These are phyloP conservation scores for Manis pentadactyla DNA, from an alignment of 2,797 vertebrate species.

Conservation along the genomic window DNA sequence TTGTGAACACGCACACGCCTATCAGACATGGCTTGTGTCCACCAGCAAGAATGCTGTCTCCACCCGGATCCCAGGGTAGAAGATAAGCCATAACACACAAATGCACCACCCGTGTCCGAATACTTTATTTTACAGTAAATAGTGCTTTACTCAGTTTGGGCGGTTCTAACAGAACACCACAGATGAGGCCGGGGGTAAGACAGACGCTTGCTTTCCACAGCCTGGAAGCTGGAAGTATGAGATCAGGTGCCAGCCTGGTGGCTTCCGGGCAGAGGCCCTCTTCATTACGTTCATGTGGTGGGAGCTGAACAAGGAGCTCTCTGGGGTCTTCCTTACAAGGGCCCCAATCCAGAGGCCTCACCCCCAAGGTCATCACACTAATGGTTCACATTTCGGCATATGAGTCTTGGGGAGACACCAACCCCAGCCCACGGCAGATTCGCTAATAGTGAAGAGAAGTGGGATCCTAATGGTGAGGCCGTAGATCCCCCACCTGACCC, in stretches of 20 bases:
- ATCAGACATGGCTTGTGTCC: background rate
- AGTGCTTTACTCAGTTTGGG: background rate
- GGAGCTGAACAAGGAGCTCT: background rate
- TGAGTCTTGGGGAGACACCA: background rate
- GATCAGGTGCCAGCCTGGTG: background rate
- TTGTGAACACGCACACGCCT: background rate
- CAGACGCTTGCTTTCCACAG: background rate
- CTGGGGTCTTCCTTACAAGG: background rate
- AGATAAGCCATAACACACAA: background rate
- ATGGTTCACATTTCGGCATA: background rate
- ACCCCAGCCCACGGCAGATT: background rate
- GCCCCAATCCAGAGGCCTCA: background rate
- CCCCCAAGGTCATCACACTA: background rate
- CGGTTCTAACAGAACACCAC: background rate
- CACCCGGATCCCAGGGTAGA: background rate
- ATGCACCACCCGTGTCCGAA: background rate
- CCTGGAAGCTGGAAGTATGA: background rate
- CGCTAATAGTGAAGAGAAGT: background rate
- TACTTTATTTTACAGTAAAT: background rate
- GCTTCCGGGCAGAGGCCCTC: background rate
- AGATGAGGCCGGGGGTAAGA: background rate
- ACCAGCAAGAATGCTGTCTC: background rate
- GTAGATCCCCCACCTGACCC: background rate
- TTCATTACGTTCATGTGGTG: background rate
- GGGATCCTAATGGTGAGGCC: background rate